Evolutionary conservation across 2,888 invertebrate species (phyloP), one percentile per base, ranked within the genome.

Genomic region (Oligia latruncula): DNA sequence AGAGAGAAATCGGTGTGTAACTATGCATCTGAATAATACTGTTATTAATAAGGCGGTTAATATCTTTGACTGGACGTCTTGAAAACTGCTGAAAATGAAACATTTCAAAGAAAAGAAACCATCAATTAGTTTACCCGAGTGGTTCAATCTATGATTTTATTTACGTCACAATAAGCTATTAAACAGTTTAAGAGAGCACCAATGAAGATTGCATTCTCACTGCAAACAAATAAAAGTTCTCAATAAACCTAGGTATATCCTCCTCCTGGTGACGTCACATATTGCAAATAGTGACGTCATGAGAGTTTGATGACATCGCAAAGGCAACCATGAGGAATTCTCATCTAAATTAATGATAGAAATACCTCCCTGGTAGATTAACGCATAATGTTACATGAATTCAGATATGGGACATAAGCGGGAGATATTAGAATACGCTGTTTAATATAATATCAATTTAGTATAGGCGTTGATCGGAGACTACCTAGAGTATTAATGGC

Each of bases 341-440:
- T 91, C 92, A 92, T 94, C 91, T 92, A 93, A 93, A 95, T 95
- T 95, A 94, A 95, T 94, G 91, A 90, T 89, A 90, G 89, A 91
- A 92, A 94, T 92, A 91, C 91, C 93, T 92, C 89, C 87, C 88
- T 87, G 90, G 90, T 90, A 92, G 93, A 94, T 94, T 95, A 94
- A 91, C 90, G 91, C 88, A 91, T 93, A 92, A 91, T 92, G 90
- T 90, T 81, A 79, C 79, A 74, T 52, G 64, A 74, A 74, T 80
- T 85, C 60, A 77, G 79, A 55, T 84, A 88, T 77, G 71, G 68
- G 60, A 68, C 35, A 77, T 77, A 78, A 52, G 55, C 46, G 46
- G n/a, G 71, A n/a, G 60, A 78, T 83, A 77, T 83, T 80, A 66
- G 70, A 77, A 81, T 70, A 40, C 29, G 71, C 20, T 67, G 65